Base-by-base conservation (phyloP, 2,888 invertebrate species). In the Hydrotaea cyrtoneurina region DNA sequence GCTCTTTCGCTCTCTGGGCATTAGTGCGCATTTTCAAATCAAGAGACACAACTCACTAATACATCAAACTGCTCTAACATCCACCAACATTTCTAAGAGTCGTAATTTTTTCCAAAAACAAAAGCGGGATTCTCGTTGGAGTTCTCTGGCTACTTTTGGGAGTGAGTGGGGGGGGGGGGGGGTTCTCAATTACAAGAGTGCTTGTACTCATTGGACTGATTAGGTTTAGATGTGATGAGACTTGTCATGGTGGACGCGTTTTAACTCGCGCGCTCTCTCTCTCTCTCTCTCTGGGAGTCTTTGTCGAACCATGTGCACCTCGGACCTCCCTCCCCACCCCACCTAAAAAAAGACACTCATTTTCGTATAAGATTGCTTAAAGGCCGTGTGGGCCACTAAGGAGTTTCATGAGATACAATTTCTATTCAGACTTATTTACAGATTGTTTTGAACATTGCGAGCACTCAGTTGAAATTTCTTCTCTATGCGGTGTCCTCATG, bases 21-120 rank as follows among this genome's bases (percentile, higher is more conserved):
- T 88, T 89, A 89, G 90, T 90, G 90, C 91, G 90, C 91, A 90
- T 89, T 90, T 87, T 89, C 89, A 89, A 90, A 90, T 88, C 85
- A 84, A 66, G 50, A 53, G 43, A 74, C 39, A 81, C 46, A 55
- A 31, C 74, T 80, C 76, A 77, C 43, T 72, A 73, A 26, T 46
- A 73, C 62, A 77, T 69, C 23, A 21, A 36, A 43, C 10, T 23
- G 5, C 11, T 23, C 57, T 8, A 8, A 57, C 23, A 57, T 4
- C 3, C 19, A 57, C 3, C 57, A 2, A 15, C 10, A 10, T 10
- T 43, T 23, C 59, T 59, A 21, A 59, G 10, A 43, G 7, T 7
- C 31, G 31, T 31, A 31, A 31, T 31, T 31, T 31, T 31, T 2
- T 2, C 31, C 31, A n/a, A n/a, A n/a, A n/a, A n/a, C n/a, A n/a